Conservation (phyloP, 2,888 invertebrate genomes). For the Dryobota labecula region DNA sequence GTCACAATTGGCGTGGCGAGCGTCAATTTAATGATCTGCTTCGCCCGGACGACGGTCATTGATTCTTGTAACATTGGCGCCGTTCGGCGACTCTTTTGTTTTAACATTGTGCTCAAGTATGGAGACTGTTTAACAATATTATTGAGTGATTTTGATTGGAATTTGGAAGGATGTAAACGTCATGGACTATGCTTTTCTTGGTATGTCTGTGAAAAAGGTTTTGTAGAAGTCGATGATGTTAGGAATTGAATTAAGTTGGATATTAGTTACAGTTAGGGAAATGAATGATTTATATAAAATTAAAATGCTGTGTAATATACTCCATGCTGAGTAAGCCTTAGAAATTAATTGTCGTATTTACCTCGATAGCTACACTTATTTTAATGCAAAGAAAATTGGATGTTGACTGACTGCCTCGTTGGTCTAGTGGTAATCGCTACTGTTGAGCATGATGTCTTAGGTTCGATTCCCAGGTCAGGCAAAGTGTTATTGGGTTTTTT, state of each 20-base stretch:
- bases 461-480: too few relatives aligned
- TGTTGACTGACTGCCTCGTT: too few relatives aligned
- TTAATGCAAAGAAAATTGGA: not conserved
- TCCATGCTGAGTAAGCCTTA: not conserved
- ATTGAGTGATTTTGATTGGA: constrained; percentile 15
- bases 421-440: too few relatives aligned
- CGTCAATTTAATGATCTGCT: constrained; percentile 86
- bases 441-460: too few relatives aligned
- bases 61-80: constrained; percentile 86
- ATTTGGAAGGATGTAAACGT: not conserved
- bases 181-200: not conserved
- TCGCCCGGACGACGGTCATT: constrained; percentile 88
- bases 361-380: not conserved
- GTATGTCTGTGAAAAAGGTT: not conserved
- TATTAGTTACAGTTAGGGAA: too few relatives aligned
- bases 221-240: not conserved
- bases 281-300: not conserved
- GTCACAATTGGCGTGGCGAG: constrained; percentile 87
- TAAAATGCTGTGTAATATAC: not conserved
- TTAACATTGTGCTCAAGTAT: constrained; percentile 60
- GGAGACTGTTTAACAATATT: constrained; percentile 7
- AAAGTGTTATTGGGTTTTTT: too few relatives aligned
- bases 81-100: constrained; percentile 78
- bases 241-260: not conserved
- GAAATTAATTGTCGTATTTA: not conserved